These are phyloP conservation scores for Gadopsis bispinosus DNA, from an alignment of 2,797 vertebrate genomes.

Conservation along the genomic window DNA sequence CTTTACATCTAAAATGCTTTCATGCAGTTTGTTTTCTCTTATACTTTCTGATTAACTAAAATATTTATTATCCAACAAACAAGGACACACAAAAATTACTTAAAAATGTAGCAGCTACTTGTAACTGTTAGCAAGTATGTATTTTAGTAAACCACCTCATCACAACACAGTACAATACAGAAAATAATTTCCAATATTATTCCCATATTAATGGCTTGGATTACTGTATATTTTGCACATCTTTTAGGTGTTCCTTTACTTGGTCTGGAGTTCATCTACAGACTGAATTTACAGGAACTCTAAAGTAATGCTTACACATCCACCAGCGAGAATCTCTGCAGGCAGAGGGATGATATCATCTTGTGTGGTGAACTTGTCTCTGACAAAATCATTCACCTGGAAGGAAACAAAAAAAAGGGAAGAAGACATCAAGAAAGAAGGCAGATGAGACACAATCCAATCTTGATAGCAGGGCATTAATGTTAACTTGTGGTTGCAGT, in stretches of 20 bases:
- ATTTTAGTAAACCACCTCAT: neutral
- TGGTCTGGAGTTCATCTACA: slow-evolving; percentile 35
- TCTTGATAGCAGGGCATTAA: slow-evolving; percentile 69
- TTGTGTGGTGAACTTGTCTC: slow-evolving; percentile 93
- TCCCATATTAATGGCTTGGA: neutral
- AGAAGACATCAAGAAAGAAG: slow-evolving; percentile 41
- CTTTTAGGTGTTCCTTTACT: slow-evolving; percentile 5
- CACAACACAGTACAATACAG: neutral
- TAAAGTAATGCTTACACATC: slow-evolving; percentile 89
- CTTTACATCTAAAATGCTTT: neutral
- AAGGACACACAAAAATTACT: neutral
- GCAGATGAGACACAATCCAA: slow-evolving; percentile 67
- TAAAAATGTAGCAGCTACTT: neutral
- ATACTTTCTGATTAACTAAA: neutral
- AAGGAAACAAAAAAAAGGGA: slow-evolving; percentile 70
- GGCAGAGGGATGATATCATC: slow-evolving; percentile 90
- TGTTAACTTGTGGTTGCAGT: slow-evolving; percentile 74
- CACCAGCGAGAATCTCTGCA: slow-evolving; percentile 92
- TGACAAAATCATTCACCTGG: slow-evolving; percentile 96
- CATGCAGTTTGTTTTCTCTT: slow-evolving; percentile 6
- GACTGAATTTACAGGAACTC: slow-evolving; percentile 41
- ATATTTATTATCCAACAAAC: neutral
- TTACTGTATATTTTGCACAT: neutral
- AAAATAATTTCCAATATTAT: neutral
- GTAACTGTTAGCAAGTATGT: neutral